Evolutionary conservation across 2,797 vertebrate species (phyloP), one percentile per base, ranked within the genome.

Genomic region (Liparis tanakae): DNA sequence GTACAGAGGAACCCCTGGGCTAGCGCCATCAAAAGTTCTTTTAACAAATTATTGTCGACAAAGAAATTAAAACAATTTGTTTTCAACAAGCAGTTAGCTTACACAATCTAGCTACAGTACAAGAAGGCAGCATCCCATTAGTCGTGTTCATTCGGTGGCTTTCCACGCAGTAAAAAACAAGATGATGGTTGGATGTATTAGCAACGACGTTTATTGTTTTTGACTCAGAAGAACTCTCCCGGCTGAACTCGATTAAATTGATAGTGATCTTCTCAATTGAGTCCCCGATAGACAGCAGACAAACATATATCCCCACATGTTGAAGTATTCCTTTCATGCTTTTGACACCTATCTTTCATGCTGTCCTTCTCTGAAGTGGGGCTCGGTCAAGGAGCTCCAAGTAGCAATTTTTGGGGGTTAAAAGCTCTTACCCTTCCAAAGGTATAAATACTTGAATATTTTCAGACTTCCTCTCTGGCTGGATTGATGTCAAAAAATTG

Each of bases 401-500:
- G 63, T 48, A 67, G 57, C 1, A 5, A 39, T 20, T 43, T 15
- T 41, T 77, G 66, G 73, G 57, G 57, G 70, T 76, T 71, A 72
- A 73, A 41, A 61, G 57, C 78, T 41, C 70, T 81, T 86, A 70
- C 58, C 73, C 70, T 72, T 53, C 63, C 74, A 59, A 79, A 76
- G 46, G 80, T 64, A 67, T 84, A 66, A 72, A 84, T 84, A 70
- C 71, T 74, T 65, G 48, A 81, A 70, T 71, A 70, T 83, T 79
- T 81, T 8, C 41, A 14, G 60, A 67, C 72, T 76, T 81, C 72
- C 51, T 74, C 67, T 20, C 7, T 17, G 18, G 66, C 67, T 68
- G 80, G 85, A 90, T 80, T 84, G 85, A 90, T 86, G 87, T 80
- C 61, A 67, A 72, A 6, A 68, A 81, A 83, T 87, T 84, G 67